A percentile compares a stretch with the other conserved stretches of the same genome.
phyloP scores from a whole-genome alignment of 2,888 invertebrate genomes.

The Heteromyza rotundicornis region DNA sequence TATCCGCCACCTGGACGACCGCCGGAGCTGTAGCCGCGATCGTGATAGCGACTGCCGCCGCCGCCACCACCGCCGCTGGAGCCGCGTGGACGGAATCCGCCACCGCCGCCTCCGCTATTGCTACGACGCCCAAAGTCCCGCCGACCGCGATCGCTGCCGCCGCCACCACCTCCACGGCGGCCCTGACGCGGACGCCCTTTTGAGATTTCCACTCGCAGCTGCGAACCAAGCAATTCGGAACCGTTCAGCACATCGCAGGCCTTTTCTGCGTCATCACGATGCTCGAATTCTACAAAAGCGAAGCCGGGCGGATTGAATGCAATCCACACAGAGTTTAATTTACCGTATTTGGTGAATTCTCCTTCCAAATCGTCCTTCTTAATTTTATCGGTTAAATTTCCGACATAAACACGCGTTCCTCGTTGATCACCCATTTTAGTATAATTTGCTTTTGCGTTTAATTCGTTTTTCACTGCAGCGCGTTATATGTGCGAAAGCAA shows the following conservation, averaged over 20 bases:
- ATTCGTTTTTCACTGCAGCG: neutral
- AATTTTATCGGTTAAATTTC: conserved; percentile 85
- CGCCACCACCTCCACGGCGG: conserved; percentile 65
- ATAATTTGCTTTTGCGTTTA: neutral
- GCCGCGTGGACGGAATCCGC: conserved; percentile 65
- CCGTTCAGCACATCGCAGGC: conserved; percentile 87
- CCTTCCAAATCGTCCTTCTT: conserved; percentile 91
- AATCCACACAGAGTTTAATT: conserved; percentile 89
- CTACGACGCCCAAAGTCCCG: conserved; percentile 66
- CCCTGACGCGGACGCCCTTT: conserved; percentile 78
- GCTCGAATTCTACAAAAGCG: conserved; percentile 92
- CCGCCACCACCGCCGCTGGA: conserved; percentile 50
- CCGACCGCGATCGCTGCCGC: conserved; percentile 64
- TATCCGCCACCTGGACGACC: conserved; percentile 33
- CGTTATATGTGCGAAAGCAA: too few relatives aligned
- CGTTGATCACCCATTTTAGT: conserved; percentile 60
- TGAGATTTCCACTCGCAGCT: conserved; percentile 86
- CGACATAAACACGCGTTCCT: conserved; percentile 86
- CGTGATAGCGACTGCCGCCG: conserved; percentile 42
- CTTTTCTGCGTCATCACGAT: conserved; percentile 86
- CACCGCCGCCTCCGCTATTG: conserved; percentile 62
- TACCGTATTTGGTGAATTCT: conserved; percentile 91
- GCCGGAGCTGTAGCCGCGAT: conserved; percentile 58
- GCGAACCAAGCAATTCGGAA: conserved; percentile 84
- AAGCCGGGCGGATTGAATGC: conserved; percentile 94